A percentile compares a stretch with the other conserved stretches of the same genome.
phyloP scores from a whole-genome alignment of 2,888 invertebrate species.

The Tenthredo notha region DNA sequence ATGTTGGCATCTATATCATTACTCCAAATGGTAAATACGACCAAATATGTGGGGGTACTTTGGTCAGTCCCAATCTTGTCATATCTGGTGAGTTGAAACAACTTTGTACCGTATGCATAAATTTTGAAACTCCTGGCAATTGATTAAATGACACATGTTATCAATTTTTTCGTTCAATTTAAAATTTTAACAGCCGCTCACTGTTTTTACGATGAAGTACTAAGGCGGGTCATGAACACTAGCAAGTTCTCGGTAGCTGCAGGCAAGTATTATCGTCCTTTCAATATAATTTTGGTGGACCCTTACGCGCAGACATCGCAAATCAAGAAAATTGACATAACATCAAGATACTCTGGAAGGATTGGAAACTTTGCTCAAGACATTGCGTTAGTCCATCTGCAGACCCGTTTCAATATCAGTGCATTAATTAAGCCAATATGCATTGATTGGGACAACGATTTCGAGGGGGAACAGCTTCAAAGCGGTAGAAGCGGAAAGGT shows the following conservation, averaged over 20 bases:
- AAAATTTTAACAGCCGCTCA: slow-evolving; percentile 62
- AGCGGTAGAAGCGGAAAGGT: slow-evolving; percentile 61
- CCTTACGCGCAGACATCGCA: slow-evolving; percentile 61
- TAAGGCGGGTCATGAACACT: slow-evolving; percentile 49
- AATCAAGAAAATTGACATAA: slow-evolving; percentile 57
- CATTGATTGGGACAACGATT: slow-evolving; percentile 64
- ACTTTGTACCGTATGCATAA: not conserved
- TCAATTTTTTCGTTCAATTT: not conserved
- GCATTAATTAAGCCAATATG: slow-evolving; percentile 62
- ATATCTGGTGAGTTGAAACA: slow-evolving; percentile 60
- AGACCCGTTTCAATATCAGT: slow-evolving; percentile 61
- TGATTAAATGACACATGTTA: not conserved
- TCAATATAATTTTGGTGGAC: slow-evolving; percentile 61
- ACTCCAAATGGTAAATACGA: slow-evolving; percentile 48
- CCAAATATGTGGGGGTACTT: slow-evolving; percentile 66
- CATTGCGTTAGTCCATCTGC: slow-evolving; percentile 63
- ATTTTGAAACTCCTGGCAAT: not conserved
- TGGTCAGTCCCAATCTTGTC: slow-evolving; percentile 64
- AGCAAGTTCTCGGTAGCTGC: slow-evolving; percentile 62
- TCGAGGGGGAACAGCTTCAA: slow-evolving; percentile 59
- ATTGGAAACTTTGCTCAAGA: slow-evolving; percentile 64
- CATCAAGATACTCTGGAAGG: slow-evolving; percentile 62
- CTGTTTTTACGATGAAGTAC: slow-evolving; percentile 66
- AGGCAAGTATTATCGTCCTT: slow-evolving; percentile 66
- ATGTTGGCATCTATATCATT: slow-evolving; percentile 64